phyloP scores from a whole-genome alignment of 2,113 vertebrate species.

The Cathartes aura region DNA sequence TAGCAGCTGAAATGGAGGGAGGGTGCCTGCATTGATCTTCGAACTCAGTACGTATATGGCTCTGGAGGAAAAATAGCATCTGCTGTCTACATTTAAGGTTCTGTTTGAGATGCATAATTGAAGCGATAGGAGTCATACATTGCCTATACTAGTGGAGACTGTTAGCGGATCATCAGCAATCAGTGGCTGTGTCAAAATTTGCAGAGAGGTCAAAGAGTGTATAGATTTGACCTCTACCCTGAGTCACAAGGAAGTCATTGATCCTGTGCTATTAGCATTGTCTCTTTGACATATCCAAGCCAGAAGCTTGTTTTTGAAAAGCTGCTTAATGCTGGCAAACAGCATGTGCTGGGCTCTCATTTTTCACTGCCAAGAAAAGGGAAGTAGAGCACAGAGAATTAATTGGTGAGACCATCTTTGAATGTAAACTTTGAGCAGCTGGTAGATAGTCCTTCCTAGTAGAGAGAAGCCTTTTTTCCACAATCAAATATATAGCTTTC shows the following conservation, averaged over 20 bases:
- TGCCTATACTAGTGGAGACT: neutral
- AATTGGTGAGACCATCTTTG: neutral
- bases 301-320: neutral
- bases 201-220: neutral
- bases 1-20: neutral
- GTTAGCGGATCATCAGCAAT: neutral
- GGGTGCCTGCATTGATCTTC: accelerated
- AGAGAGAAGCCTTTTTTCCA: neutral
- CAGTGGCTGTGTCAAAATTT: neutral
- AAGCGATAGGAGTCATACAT: neutral
- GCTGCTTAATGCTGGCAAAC: slow-evolving; percentile 1
- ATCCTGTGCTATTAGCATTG: slow-evolving; percentile 17
- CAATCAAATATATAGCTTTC: neutral
- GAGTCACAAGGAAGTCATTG: neutral
- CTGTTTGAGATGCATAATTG: neutral
- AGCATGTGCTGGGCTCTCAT: neutral
- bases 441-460: neutral
- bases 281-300: neutral
- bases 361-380: slow-evolving; percentile 16
- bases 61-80: neutral
- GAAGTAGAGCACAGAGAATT: slow-evolving; percentile 3
- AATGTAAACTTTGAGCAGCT: neutral
- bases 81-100: neutral
- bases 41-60: neutral
- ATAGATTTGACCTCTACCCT: slow-evolving; percentile 15